Conservation (phyloP, 2,797 vertebrate species). For the Chiloscyllium punctatum region DNA sequence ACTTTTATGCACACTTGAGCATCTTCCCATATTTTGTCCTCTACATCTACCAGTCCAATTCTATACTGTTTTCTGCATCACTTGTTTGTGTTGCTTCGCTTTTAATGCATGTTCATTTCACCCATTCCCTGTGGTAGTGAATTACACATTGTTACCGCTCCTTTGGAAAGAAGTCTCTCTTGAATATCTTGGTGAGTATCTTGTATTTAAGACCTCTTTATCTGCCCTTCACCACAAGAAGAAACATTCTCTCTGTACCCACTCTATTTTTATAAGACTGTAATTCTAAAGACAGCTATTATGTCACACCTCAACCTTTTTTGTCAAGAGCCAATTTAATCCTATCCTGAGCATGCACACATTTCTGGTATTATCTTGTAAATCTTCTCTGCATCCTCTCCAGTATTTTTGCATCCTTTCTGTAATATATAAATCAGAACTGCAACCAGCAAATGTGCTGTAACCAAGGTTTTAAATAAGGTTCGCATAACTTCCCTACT, state of each 20-base stretch:
- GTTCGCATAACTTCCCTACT: background rate
- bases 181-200: background rate
- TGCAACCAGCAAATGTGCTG: background rate
- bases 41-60: background rate
- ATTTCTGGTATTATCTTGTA: background rate
- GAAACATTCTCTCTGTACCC: background rate
- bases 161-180: background rate
- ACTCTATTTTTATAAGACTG: background rate
- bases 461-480: background rate
- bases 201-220: background rate
- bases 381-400: background rate
- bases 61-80: background rate
- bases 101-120: background rate
- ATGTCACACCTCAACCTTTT: background rate
- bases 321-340: background rate
- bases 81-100: background rate
- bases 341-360: background rate
- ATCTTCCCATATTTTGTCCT: background rate
- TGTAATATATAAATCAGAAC: background rate
- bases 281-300: background rate
- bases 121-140: background rate
- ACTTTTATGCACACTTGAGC: background rate
- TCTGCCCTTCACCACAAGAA: background rate
- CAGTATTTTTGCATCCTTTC: background rate
- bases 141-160: background rate